Base-by-base conservation (phyloP, 2,113 vertebrate species). In the Sinocyclocheilus maitianheensis region DNA sequence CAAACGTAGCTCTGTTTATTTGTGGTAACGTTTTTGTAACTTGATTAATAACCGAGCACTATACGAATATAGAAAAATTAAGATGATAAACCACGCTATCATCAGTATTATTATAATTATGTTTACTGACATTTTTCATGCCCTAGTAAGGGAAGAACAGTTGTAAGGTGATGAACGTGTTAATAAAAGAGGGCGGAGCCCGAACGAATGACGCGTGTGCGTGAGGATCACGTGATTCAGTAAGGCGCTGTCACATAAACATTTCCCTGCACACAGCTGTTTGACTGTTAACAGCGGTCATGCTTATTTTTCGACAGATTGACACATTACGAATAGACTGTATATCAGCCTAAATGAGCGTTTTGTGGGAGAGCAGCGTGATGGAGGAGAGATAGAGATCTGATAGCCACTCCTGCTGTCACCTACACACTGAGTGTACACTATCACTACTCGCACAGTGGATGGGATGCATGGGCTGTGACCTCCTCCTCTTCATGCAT, bases 171-270 rank as follows among this genome's bases (percentile, higher is more conserved):
- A 76, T 24, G 72, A 62, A 88, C 11, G 78, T 24, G 87, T 88
- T 88, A 88, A 88, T 4, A 72, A 26, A 65, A 77, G 71, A 48
- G 14, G 74, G n/a, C 71, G 86, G 46, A 22, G 18, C 10, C 30
- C 5, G 4, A 18, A 3, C 18, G 34, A 26, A 69, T 69, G 84
- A 67, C 55, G 71, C 8, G 4, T 10, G 51, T 43, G 58, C 48
- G 65, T 20, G 63, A 58, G 58, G 34, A 16, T 85, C 88, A 89
- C 34, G 85, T 89, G 90, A 53, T 76, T 18, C 20, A 16, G 14
- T 34, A 58, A 24, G 40, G 24, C 40, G 75, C 82, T 55, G 81
- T 83, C 58, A 62, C 37, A 83, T 86, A 90, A 86, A 88, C 87
- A 90, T 37, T 76, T 65, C 48, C 0, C 22, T 12, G 51, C 26